Conservation (phyloP, 2,113 vertebrate species). For the Condylura cristata region DNA sequence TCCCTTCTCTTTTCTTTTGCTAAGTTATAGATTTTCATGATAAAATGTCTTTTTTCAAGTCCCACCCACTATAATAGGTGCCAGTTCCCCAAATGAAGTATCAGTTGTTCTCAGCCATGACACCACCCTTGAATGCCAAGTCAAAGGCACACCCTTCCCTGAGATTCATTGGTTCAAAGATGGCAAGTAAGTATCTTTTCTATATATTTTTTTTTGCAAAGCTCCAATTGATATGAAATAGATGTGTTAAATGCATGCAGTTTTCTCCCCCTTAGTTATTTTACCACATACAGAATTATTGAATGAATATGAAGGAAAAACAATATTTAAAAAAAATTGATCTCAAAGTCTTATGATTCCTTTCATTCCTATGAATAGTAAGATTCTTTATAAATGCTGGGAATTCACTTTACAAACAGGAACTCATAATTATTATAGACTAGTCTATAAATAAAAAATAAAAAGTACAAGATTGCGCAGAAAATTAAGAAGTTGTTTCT, state of each 20-base stretch:
- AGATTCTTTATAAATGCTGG: neutral
- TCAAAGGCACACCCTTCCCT: constrained; percentile 92
- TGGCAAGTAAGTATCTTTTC: constrained; percentile 90
- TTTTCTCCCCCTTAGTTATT: neutral
- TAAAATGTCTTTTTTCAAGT: constrained; percentile 85
- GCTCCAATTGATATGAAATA: neutral
- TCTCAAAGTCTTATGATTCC: neutral
- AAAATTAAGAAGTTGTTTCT: neutral
- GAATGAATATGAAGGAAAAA: neutral
- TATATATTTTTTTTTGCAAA: neutral
- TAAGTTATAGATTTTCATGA: constrained; percentile 42
- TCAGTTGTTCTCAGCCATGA: constrained; percentile 90
- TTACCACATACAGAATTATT: neutral
- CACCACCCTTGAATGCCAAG: constrained; percentile 91
- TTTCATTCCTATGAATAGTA: constrained; percentile 11
- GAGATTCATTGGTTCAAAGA: constrained; percentile 97
- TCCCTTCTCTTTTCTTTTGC: neutral
- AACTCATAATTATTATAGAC: neutral
- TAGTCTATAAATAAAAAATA: neutral
- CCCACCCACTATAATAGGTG: constrained; percentile 90
- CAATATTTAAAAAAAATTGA: neutral
- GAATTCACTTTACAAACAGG: constrained; percentile 19
- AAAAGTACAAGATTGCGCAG: neutral
- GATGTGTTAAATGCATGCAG: neutral
- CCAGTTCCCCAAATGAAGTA: constrained; percentile 83